phyloP scores from a whole-genome alignment of 2,113 vertebrate species.

The Tauraco erythrolophus region DNA sequence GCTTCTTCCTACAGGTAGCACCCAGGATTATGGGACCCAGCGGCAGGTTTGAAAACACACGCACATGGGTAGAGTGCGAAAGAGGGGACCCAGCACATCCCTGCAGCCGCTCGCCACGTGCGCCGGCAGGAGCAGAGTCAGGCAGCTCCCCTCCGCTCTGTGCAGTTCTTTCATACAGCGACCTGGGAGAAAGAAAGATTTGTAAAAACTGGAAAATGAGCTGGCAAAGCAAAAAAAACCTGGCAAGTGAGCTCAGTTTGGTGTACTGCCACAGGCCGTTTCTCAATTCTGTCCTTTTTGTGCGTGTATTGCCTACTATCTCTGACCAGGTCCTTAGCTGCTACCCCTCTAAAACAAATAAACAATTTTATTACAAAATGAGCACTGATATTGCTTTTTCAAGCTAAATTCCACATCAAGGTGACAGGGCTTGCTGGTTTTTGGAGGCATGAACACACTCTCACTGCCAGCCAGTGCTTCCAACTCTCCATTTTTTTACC shows the following conservation, averaged over 20 bases:
- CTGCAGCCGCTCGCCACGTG: accelerated
- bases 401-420: neutral
- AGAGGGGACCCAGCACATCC: neutral
- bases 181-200: neutral
- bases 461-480: accelerated
- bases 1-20: neutral
- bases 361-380: slow-evolving; percentile 30
- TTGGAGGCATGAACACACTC: neutral
- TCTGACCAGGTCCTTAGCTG: neutral
- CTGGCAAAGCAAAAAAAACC: neutral
- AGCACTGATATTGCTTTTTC: slow-evolving; percentile 6
- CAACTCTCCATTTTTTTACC: neutral
- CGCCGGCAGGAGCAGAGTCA: neutral
- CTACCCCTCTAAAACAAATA: slow-evolving; percentile 35
- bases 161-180: neutral
- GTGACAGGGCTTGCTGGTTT: neutral
- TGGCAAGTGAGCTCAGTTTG: neutral
- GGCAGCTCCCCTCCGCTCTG: neutral
- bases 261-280: neutral
- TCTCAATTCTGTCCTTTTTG: slow-evolving; percentile 10
- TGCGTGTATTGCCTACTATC: neutral
- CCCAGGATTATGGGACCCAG: neutral
- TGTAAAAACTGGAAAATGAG: slow-evolving; percentile 32
- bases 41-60: neutral
- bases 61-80: accelerated